These are phyloP conservation scores for Hippocampus guttulatus DNA, from an alignment of 2,113 vertebrate genomes.

Conservation along the genomic window DNA sequence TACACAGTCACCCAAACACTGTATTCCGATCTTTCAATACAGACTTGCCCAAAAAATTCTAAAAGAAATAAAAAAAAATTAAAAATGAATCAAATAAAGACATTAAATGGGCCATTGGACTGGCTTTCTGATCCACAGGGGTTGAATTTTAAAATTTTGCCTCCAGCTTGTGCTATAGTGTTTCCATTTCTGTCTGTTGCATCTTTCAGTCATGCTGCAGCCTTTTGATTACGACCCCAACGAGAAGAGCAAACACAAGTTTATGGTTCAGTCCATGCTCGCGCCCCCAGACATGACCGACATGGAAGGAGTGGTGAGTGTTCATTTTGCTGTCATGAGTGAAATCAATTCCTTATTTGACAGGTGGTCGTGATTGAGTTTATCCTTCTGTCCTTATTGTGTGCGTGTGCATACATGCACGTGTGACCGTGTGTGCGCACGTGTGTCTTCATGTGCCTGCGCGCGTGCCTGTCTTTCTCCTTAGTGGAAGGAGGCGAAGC, in stretches of 20 bases:
- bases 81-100: too few relatives aligned
- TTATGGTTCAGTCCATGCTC: conserved; percentile 98
- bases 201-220: conserved; percentile 95
- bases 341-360: not conserved
- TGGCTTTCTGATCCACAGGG: too few relatives aligned
- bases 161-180: not conserved
- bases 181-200: conserved; percentile 29
- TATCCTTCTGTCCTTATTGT: not conserved
- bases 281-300: conserved; percentile 94
- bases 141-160: not conserved
- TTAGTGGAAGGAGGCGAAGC: conserved; percentile 99
- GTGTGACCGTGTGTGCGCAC: too few relatives aligned
- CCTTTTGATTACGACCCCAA: conserved; percentile 99
- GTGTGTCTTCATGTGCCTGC: too few relatives aligned
- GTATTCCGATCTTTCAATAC: too few relatives aligned
- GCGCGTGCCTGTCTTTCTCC: conserved; percentile 13
- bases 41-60: too few relatives aligned
- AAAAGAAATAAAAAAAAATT: too few relatives aligned
- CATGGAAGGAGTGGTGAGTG: conserved; percentile 98
- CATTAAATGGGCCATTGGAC: too few relatives aligned
- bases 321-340: conserved; percentile 2
- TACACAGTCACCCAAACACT: too few relatives aligned
- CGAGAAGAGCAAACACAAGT: conserved; percentile 99
- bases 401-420: not conserved
- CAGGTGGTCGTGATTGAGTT: not conserved